Percentiles rank a stretch among this genome's conserved stretches.
phyloP scores from a whole-genome alignment of 2,113 vertebrate species.

The Xerus inauris region DNA sequence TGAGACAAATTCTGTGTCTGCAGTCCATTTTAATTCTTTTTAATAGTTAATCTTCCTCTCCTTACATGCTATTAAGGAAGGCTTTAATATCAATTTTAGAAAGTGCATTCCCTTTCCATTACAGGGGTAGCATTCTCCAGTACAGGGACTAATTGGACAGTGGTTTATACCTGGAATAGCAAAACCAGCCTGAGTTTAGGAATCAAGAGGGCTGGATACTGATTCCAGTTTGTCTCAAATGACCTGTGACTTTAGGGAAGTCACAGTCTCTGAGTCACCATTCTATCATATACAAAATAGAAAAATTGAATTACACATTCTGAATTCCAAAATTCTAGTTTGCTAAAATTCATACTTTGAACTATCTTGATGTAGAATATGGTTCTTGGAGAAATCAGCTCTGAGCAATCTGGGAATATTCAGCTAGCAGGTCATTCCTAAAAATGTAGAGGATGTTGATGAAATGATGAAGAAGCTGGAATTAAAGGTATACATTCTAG shows the following conservation, averaged over 20 bases:
- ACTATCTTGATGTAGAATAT: neutral
- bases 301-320: neutral
- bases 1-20: neutral
- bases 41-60: conserved; percentile 33
- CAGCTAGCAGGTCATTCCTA: neutral
- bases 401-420: neutral
- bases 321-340: conserved; percentile 29
- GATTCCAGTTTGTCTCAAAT: neutral
- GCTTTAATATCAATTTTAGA: conserved; percentile 27
- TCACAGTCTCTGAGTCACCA: neutral
- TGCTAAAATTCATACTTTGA: neutral
- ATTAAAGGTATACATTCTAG: neutral
- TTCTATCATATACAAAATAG: neutral
- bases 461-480: neutral
- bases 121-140: neutral
- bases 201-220: neutral
- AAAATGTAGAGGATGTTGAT: conserved; percentile 10
- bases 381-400: conserved; percentile 18
- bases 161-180: neutral
- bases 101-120: neutral
- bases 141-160: neutral
- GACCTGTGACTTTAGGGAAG: neutral
- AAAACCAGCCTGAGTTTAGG: neutral
- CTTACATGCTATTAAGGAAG: neutral
- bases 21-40: conserved; percentile 51